Evolutionary conservation across 2,888 invertebrate genomes (phyloP), one percentile per base, ranked within the genome.

Genomic region (Willowsia nigromaculata): DNA sequence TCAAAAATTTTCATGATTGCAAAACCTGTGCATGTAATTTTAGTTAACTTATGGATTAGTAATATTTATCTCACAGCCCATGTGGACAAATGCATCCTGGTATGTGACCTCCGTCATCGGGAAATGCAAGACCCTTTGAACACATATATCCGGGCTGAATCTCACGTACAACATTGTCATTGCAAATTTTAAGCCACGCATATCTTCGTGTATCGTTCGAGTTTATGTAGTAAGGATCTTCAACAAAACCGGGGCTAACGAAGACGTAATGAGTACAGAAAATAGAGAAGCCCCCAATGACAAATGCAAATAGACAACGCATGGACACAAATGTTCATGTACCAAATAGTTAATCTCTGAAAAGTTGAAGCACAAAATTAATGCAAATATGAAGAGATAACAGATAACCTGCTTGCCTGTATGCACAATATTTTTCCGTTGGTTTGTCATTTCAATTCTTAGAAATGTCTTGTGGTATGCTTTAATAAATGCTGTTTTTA

Each of bases 21-120:
- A 7, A 53, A 53, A 18, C 3, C 4, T 7, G 18, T 53, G 18
- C 5, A 13, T 1, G 18, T 1, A 53, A 53, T 53, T 4, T 53
- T 53, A 7, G 53, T 43, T 3, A 43, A 43, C 43, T 43, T 43
- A 1, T 9, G 37, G 37, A 43, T 1, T 1, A 43, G 13, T 13
- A 43, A 13, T 43, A 13, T 1, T 13, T 43, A 18, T 13, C 68
- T 15, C 50, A 83, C 83, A 68, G 13, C 47, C 83, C 83, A 30
- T 50, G 68, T 3, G 83, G 83, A 33, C 83, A 83, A 40, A 83
- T 43, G 25, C 83, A 83, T 30, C 11, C 30, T n/a, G 83, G 83
- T 1, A 9, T 65, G 22, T 27, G 50, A 18, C 47, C 30, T n/a
- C n/a, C n/a, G n/a, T n/a, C n/a, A 9, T 22, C n/a, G 0, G 83